Percentiles rank a stretch among this genome's conserved stretches.
Conservation (phyloP, 1,140 invertebrate genomes). For the Mercenaria mercenaria region DNA sequence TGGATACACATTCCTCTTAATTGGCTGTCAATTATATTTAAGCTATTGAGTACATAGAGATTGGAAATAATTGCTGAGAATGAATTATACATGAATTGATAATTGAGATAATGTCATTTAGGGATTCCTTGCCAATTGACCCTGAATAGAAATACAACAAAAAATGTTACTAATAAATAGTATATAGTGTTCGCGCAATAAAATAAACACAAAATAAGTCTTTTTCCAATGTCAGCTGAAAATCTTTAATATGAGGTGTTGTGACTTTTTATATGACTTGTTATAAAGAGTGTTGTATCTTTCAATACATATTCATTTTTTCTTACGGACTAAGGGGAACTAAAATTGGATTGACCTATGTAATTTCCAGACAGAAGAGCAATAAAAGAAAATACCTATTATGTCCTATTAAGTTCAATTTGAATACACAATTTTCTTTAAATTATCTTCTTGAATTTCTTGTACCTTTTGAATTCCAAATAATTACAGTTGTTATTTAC, state of each 20-base stretch:
- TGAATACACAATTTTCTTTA: not conserved
- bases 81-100: not conserved
- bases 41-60: not conserved
- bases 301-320: too few species aligned
- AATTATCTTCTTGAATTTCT: conserved; percentile 8
- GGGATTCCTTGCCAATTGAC: too few species aligned
- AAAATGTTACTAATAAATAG: too few species aligned
- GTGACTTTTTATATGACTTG: too few species aligned
- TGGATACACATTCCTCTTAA: not conserved
- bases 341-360: too few species aligned
- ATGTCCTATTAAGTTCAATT: not conserved
- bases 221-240: too few species aligned
- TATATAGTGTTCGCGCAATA: too few species aligned
- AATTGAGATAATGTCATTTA: not conserved
- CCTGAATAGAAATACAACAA: too few species aligned
- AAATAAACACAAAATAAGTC: too few species aligned
- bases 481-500: conserved; percentile 17
- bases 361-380: not conserved
- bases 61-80: not conserved
- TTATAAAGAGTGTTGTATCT: too few species aligned
- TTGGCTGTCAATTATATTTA: not conserved
- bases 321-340: too few species aligned
- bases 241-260: too few species aligned
- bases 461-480: not conserved
- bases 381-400: not conserved